Evolutionary conservation across 2,888 invertebrate genomes (phyloP), one percentile per base, ranked within the genome.

Genomic region (Scaeva pyrastri): DNA sequence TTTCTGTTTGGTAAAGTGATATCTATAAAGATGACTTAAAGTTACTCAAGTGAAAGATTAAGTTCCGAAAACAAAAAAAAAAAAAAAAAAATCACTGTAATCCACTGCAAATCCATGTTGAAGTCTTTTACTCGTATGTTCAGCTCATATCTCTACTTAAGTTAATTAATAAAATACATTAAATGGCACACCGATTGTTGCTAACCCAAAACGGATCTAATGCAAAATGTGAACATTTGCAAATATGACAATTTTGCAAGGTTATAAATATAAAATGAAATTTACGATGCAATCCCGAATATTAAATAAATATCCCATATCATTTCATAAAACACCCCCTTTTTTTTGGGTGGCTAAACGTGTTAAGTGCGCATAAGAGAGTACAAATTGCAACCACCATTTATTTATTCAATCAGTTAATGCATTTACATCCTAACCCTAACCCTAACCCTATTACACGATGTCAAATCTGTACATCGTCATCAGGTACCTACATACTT

Each of bases 31-130:
- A 68, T 81, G 74, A 66, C 81, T 86, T 86, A 64, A 60, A 86
- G 50, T 81, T 64, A 86, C 43, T 78, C 74, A 80, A 77, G 77
- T 86, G 86, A 86, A 86, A 86, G 86, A 86, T 86, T 81, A 81
- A 77, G 73, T 77, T 79, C 45, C 19, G 50, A 41, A 36, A 43
- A 26, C 26, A 31, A 43, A 64, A 31, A 45, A 43, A 41, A 36
- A 43, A 26, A 4, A 31, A 43, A 64, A 31, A 45, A 43, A 36
- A 73, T 56, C 58, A 2, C 52, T 62, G 21, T 70, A 73, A 68
- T 77, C 55, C 43, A 75, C n/a, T 64, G 45, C 64, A 64, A 64
- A 16, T n/a, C 16, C 23, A 43, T 23, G 10, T 62, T 43, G n/a
- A 62, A 43, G n/a, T 64, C 64, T 43, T 58, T 36, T 31, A 36